Percentiles rank a stretch among this genome's conserved stretches.
Evolutionary conservation across 2,888 invertebrate species (phyloP).

Genomic region (Lasioglossum lativentre): DNA sequence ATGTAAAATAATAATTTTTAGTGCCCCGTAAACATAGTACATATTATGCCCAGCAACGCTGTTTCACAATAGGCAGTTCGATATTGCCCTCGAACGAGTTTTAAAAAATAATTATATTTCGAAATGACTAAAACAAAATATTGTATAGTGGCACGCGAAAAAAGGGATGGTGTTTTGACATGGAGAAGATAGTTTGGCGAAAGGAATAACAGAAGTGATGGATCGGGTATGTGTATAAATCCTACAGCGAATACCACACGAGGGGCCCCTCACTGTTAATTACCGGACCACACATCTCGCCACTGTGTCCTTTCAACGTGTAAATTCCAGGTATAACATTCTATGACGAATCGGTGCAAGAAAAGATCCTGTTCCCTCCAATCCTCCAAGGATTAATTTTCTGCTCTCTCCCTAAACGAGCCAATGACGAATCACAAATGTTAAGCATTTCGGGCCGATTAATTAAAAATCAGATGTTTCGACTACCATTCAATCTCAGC

Average conservation of each 20-base stretch:
- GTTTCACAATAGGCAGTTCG: background rate
- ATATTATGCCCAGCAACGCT: too few relatives aligned
- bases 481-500: background rate
- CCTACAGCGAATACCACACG: conserved; percentile 54
- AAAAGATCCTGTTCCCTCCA: conserved; percentile 64
- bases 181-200: conserved; percentile 5
- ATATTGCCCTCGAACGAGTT: background rate
- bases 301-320: conserved; percentile 71
- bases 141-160: background rate
- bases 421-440: conserved; percentile 44
- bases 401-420: conserved; percentile 39
- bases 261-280: conserved; percentile 62
- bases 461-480: conserved; percentile 37
- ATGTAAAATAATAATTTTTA: too few relatives aligned
- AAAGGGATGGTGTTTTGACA: background rate
- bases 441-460: conserved; percentile 44
- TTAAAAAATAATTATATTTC: background rate
- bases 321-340: conserved; percentile 83
- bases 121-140: background rate
- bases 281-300: conserved; percentile 81
- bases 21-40: too few relatives aligned
- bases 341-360: conserved; percentile 82
- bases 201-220: conserved; percentile 43
- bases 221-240: conserved; percentile 52
- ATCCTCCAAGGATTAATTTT: conserved; percentile 67